phyloP scores from a whole-genome alignment of 2,888 invertebrate genomes.

The Cryptus armator region DNA sequence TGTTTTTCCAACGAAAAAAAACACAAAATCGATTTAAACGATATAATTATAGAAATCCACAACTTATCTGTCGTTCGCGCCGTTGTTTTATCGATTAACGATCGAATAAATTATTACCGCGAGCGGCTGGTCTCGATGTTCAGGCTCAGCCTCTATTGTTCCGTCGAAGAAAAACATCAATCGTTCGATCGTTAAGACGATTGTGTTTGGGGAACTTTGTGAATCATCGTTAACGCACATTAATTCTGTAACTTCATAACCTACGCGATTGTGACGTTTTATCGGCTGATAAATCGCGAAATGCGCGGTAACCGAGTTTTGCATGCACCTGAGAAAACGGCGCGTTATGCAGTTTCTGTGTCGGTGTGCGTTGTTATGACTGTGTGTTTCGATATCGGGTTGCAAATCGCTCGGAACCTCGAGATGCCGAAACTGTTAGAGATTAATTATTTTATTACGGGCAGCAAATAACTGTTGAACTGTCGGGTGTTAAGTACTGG shows the following conservation, averaged over 20 bases:
- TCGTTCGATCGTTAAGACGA: slow-evolving; percentile 8
- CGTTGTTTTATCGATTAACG: background rate
- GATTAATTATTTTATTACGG: too few species aligned
- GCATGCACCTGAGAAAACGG: background rate
- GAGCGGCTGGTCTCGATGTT: slow-evolving; percentile 45
- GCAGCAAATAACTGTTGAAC: too few species aligned
- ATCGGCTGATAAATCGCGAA: slow-evolving; percentile 7
- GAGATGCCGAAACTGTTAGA: too few species aligned
- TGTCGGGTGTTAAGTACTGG: too few species aligned
- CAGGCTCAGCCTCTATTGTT: slow-evolving; percentile 28
- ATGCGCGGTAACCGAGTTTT: slow-evolving; percentile 24
- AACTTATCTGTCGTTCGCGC: background rate
- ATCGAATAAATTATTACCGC: slow-evolving; percentile 37
- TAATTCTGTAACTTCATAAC: slow-evolving; percentile 8
- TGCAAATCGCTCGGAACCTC: too few species aligned
- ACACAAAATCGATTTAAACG: background rate
- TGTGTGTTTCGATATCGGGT: too few species aligned
- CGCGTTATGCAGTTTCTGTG: background rate
- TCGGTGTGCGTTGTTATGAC: background rate
- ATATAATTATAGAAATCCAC: background rate
- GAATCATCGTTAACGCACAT: slow-evolving; percentile 38
- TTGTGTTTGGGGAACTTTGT: slow-evolving; percentile 23
- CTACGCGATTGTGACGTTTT: slow-evolving; percentile 13
- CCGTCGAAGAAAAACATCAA: slow-evolving; percentile 34
- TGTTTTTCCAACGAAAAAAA: slow-evolving; percentile 11